Base-by-base conservation (phyloP, 2,888 invertebrate genomes). In the Nomada fucata region DNA sequence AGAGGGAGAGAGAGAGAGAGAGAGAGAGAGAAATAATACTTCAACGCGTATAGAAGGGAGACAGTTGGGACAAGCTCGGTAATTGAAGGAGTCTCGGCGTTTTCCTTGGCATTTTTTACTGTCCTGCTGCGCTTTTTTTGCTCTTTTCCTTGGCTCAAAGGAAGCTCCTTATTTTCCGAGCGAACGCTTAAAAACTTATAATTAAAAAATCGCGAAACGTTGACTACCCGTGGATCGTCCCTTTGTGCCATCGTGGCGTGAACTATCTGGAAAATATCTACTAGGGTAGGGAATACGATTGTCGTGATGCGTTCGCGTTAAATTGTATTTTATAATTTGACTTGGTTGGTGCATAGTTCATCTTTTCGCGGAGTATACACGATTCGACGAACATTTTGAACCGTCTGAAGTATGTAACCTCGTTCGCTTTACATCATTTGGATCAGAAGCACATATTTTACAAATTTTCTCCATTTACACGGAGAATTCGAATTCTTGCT, bases 181-280 rank as follows among this genome's bases (percentile, higher is more conserved):
- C 36, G 70, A 50, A 60, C 60, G 70, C 70, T 61, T 53, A 15
- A 42, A 42, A 71, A 23, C 52, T 71, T 61, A 53, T 61, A 42
- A 70, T 70, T 70, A 70, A 70, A 68, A 60, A 44, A 60, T 50
- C 29, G 36, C 10, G 18, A 18, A 60, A 60, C 29, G 60, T 29
- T 60, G 36, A 20, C 18, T 18, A 60, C 47, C 26, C 47, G 18
- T 7, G 36, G 36, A 60, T 36, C 1, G 13, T 47, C 60, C 4
- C 57, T 57, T 44, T 57, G 68, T 42, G 55, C 36, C 18, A 4
- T 26, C 2, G 9, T 18, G 23, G 18, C 18, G 26, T 13, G 11
- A n/a, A 9, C 36, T 57, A 18, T 23, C 20, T 18, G 36, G 36
- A 7, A 36, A 7, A 36, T 36, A 36, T 36, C 36, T 36, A 36